Evolutionary conservation across 2,113 vertebrate genomes (phyloP).

Genomic region (Toxostoma redivivum): DNA sequence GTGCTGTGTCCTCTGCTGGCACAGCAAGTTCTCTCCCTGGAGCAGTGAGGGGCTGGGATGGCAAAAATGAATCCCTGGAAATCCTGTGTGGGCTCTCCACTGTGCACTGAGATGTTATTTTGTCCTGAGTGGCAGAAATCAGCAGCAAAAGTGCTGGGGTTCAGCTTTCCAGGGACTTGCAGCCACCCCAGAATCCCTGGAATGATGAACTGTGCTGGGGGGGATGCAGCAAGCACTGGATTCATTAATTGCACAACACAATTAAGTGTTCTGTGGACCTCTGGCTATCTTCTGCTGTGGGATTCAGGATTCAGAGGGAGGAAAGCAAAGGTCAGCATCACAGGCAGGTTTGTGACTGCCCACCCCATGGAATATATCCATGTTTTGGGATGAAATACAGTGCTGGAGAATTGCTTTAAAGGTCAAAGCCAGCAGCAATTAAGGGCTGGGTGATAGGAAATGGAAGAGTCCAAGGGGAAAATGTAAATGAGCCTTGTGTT

Average conservation of each 20-base stretch:
- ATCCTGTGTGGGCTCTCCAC: neutral
- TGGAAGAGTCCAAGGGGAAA: neutral
- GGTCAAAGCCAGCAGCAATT: conserved; percentile 16
- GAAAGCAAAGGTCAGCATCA: neutral
- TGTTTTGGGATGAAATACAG: neutral
- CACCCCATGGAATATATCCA: neutral
- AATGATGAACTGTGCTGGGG: neutral
- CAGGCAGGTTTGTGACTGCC: neutral
- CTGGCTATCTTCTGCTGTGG: neutral
- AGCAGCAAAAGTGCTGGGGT: neutral
- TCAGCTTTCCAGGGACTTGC: neutral
- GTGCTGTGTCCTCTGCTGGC: neutral
- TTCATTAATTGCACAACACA: too few species aligned
- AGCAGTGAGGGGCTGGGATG: neutral
- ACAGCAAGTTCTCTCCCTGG: neutral
- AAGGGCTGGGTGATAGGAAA: neutral
- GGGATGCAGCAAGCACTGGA: too few species aligned
- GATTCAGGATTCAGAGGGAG: neutral
- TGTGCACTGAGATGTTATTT: neutral
- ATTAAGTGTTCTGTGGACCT: neutral
- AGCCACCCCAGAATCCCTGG: neutral
- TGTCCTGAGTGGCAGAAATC: neutral
- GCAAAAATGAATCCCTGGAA: neutral
- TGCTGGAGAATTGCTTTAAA: neutral
- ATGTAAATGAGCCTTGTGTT: neutral